phyloP scores from a whole-genome alignment of 2,888 invertebrate species.

The Eurytoma adleriae region DNA sequence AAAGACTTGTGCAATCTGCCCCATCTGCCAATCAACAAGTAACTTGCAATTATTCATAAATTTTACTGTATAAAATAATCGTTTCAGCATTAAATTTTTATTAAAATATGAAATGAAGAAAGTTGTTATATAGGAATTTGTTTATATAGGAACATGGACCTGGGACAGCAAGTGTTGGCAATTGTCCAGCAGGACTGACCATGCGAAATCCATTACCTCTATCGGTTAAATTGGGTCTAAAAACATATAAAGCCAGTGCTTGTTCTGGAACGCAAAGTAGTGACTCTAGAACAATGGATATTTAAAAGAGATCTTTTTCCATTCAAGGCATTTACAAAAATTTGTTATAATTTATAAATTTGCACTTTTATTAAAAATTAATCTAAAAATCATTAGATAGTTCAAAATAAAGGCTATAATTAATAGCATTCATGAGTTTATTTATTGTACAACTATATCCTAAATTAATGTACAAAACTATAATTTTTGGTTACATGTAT shows the following conservation, averaged over 20 bases:
- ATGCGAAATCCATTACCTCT: slow-evolving; percentile 60
- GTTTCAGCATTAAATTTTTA: background rate
- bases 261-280: slow-evolving; percentile 12
- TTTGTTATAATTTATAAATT: background rate
- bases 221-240: slow-evolving; percentile 60
- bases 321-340: background rate
- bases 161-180: slow-evolving; percentile 4
- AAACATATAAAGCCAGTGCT: slow-evolving; percentile 59
- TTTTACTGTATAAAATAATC: background rate
- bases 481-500: slow-evolving; percentile 74
- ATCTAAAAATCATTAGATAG: background rate
- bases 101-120: background rate
- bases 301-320: background rate
- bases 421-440: slow-evolving; percentile 63
- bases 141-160: slow-evolving; percentile 29
- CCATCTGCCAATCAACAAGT: slow-evolving; percentile 75
- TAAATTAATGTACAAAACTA: slow-evolving; percentile 75
- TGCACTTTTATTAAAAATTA: slow-evolving; percentile 3
- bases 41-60: slow-evolving; percentile 27
- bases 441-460: slow-evolving; percentile 72
- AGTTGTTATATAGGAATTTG: background rate
- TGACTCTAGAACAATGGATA: slow-evolving; percentile 7
- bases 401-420: slow-evolving; percentile 18
- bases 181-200: slow-evolving; percentile 34
- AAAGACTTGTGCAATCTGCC: slow-evolving; percentile 81